phyloP scores from a whole-genome alignment of 1,140 invertebrate genomes.

The Diachasma alloeum region DNA sequence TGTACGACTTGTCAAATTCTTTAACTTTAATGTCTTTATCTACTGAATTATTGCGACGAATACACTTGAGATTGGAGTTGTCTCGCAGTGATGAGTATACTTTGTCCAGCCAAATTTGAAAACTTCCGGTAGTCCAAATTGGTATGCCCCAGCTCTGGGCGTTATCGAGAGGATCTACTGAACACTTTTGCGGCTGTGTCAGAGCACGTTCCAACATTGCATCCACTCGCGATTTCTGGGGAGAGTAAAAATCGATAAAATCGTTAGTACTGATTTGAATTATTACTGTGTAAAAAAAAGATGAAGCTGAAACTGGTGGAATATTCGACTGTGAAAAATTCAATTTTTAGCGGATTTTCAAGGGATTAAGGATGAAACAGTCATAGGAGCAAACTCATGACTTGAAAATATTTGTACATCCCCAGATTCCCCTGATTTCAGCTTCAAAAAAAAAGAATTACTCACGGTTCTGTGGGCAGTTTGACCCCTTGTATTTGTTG shows the following conservation, averaged over 20 bases:
- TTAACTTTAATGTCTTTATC: conserved; percentile 55
- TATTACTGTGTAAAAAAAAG: too few species aligned
- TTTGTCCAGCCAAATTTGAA: conserved; percentile 62
- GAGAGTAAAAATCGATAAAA: conserved; percentile 13
- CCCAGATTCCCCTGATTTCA: too few species aligned
- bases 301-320: neutral
- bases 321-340: too few species aligned
- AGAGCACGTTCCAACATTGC: conserved; percentile 75
- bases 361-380: too few species aligned
- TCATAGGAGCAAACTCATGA: too few species aligned
- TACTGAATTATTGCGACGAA: conserved; percentile 46
- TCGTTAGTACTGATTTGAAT: neutral
- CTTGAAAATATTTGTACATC: too few species aligned
- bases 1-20: conserved; percentile 58
- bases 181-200: conserved; percentile 65
- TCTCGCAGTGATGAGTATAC: conserved; percentile 54
- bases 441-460: conserved; percentile 19
- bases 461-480: conserved; percentile 63
- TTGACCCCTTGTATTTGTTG: conserved; percentile 56
- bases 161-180: conserved; percentile 66
- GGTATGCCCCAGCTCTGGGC: conserved; percentile 68
- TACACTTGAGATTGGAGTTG: conserved; percentile 44
- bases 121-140: conserved; percentile 69
- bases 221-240: conserved; percentile 72
- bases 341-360: too few species aligned